Evolutionary conservation across 2,888 invertebrate species (phyloP), one percentile per base, ranked within the genome.

Genomic region (Ichneumoninae sp.): DNA sequence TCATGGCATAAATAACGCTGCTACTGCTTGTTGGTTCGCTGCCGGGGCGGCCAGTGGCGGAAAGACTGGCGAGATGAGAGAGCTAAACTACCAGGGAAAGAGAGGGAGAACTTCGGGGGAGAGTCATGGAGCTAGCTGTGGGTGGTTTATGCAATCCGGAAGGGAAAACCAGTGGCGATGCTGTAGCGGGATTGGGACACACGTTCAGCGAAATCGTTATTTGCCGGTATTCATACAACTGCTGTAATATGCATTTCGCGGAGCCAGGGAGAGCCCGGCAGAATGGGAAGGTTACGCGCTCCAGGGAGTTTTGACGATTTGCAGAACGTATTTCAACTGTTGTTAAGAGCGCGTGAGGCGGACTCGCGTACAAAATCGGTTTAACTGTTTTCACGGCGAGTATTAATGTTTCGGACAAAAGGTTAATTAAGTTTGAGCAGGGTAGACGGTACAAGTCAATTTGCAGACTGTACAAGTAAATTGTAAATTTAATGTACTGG

Each of bases 71-170:
- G 74, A 68, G 22, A 47, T 50, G 84, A 65, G 80, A 86, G 78
- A 74, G 70, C 62, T 62, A 69, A 78, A 83, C 79, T 57, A 80
- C 69, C 52, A 65, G 57, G 74, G 66, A 76, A 69, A 75, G 71
- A 69, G 66, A 66, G 71, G 60, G 40, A 44, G 33, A 68, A 68
- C 40, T 22, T 66, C 68, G 74, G 54, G 57, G 57, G 0, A 68
- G 80, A 74, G 26, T 54, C 68, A 52, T 72, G n/a, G 30, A 50
- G 66, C 26, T n/a, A 44, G 54, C 62, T 6, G 75, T 66, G 74
- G 78, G 74, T 85, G 80, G 77, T 83, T 82, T 85, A 84, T 84
- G 87, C 84, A 88, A 87, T 78, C 82, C 85, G 86, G 87, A 86
- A 87, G 84, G 86, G 84, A 87, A 74, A 80, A 68, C 22, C 68